Conservation (phyloP, 2,888 invertebrate species). For the Epiperipatus broadwayi region DNA sequence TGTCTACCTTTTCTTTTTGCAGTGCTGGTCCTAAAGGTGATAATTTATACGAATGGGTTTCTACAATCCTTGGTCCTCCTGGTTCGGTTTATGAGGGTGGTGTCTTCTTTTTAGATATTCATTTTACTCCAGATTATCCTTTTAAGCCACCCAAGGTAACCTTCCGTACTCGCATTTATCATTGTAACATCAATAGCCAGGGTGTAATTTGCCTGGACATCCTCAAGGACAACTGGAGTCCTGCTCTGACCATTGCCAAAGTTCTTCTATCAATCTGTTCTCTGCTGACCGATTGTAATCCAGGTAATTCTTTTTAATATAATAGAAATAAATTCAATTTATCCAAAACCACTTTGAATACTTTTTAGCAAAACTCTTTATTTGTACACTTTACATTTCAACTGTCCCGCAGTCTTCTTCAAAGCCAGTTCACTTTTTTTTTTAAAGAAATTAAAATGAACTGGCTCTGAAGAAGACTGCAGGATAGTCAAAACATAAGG, state of each 20-base stretch:
- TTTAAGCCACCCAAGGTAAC: slow-evolving; percentile 93
- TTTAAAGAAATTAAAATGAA: no score
- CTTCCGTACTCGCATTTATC: slow-evolving; percentile 91
- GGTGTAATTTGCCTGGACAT: slow-evolving; percentile 96
- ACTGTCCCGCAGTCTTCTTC: no score
- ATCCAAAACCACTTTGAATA: no score
- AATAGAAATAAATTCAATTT: slow-evolving; percentile 1
- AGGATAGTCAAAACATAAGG: no score
- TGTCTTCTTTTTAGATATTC: slow-evolving; percentile 91
- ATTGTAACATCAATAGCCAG: slow-evolving; percentile 97
- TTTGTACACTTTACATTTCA: neutral
- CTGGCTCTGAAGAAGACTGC: no score
- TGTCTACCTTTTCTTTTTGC: slow-evolving; percentile 21
- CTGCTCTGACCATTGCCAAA: slow-evolving; percentile 94
- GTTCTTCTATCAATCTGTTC: slow-evolving; percentile 93
- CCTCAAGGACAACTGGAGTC: slow-evolving; percentile 95
- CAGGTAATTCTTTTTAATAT: slow-evolving; percentile 42
- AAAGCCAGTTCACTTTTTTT: no score
- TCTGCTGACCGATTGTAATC: slow-evolving; percentile 92
- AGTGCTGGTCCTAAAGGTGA: slow-evolving; percentile 96
- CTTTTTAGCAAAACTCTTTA: no score
- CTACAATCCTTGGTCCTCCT: slow-evolving; percentile 85
- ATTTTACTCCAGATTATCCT: slow-evolving; percentile 91
- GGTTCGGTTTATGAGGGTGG: slow-evolving; percentile 96
- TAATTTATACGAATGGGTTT: slow-evolving; percentile 92